phyloP scores from a whole-genome alignment of 2,797 vertebrate species.

The Artibeus jamaicensis region DNA sequence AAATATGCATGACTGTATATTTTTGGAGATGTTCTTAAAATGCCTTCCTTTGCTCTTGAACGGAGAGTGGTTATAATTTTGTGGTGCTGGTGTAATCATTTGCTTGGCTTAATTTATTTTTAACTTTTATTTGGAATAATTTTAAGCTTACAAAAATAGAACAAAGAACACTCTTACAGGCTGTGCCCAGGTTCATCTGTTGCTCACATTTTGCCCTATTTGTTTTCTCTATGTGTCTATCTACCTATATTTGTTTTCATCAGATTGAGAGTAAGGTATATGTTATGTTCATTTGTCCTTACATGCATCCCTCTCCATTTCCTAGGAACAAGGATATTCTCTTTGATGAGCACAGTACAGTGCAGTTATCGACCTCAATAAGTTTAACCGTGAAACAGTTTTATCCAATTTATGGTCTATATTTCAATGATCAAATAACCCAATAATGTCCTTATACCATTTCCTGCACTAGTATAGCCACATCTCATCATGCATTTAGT shows the following conservation, averaged over 20 bases:
- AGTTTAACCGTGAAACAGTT: neutral
- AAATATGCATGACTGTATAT: conserved; percentile 52
- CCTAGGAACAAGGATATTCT: neutral
- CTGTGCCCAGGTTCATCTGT: neutral
- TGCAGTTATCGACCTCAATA: neutral
- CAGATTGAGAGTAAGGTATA: conserved; percentile 24
- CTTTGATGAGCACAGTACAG: neutral
- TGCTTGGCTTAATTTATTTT: conserved; percentile 25
- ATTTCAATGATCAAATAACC: neutral
- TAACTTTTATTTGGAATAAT: conserved; percentile 22
- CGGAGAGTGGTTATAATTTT: conserved; percentile 25
- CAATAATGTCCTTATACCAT: neutral
- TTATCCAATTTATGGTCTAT: neutral
- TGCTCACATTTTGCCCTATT: conserved; percentile 7
- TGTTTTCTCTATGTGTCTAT: neutral
- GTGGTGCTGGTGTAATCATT: conserved; percentile 37
- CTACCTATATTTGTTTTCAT: neutral
- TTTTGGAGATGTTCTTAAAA: conserved; percentile 68
- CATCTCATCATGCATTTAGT: neutral
- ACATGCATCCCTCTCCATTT: neutral
- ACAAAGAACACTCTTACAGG: neutral
- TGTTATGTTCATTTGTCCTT: neutral
- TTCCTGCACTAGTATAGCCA: neutral
- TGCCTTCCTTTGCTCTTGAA: conserved; percentile 39
- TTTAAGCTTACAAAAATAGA: conserved; percentile 48